These are phyloP conservation scores for Ahaetulla prasina DNA, from an alignment of 2,113 vertebrate genomes.

Conservation along the genomic window DNA sequence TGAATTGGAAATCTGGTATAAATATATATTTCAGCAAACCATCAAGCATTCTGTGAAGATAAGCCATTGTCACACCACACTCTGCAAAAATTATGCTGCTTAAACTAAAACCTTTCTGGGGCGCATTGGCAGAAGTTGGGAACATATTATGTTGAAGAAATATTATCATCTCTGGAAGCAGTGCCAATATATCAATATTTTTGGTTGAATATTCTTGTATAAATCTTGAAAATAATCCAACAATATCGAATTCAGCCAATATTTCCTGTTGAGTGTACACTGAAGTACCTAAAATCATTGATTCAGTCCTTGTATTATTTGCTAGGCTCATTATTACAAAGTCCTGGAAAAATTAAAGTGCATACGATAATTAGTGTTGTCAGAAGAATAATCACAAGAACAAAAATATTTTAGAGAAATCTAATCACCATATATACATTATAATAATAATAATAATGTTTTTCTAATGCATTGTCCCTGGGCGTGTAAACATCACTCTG, in stretches of 20 bases:
- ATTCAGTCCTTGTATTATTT: background rate
- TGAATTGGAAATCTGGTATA: background rate
- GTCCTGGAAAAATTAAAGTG: background rate
- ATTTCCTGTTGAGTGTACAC: background rate
- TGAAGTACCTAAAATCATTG: background rate
- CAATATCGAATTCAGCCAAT: background rate
- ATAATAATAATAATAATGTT: background rate
- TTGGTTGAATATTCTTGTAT: background rate
- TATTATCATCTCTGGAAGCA: background rate
- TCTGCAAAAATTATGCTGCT: background rate
- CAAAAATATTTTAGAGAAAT: background rate
- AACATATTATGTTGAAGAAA: background rate
- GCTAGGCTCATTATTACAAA: background rate
- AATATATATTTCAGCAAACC: background rate
- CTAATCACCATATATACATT: background rate
- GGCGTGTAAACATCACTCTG: background rate
- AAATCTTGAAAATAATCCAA: background rate
- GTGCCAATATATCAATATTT: background rate
- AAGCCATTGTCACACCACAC: background rate
- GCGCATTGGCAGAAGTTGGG: background rate
- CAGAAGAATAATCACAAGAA: background rate
- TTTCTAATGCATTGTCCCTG: background rate
- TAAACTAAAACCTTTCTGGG: background rate
- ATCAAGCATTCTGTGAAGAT: background rate
- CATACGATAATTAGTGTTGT: background rate